Evolutionary conservation across 2,797 vertebrate genomes (phyloP), one percentile per base, ranked within the genome.

Genomic region (Neosalanx taihuensis): DNA sequence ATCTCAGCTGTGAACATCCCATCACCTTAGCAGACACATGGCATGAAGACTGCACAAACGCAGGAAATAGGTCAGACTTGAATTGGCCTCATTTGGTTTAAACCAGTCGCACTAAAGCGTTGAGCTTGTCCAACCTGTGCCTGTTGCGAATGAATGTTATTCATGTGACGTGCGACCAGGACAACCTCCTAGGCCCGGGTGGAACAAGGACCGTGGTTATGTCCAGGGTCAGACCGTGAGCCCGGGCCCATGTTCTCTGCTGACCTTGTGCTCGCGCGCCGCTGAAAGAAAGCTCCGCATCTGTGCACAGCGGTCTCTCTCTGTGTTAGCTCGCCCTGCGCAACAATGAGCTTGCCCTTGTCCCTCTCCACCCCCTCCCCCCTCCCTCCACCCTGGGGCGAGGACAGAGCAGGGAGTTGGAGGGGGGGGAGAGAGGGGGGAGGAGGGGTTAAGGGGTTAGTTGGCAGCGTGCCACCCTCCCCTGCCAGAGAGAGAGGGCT

Each of bases 321-420:
- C 72, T 80, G 81, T 78, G 80, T 82, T 85, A 81, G 80, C 77
- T 74, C 2, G 30, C 7, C 20, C 10, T 33, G 71, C 77, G 80
- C 87, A 86, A 86, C 84, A 88, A 77, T 79, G 83, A 78, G 75
- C 77, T 85, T 84, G 84, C 86, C 85, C 84, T 84, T 85, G 81
- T 71, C 86, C 83, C 81, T 79, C 83, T 73, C 83, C 76, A 57
- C 33, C 37, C 33, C 67, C n/a, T 13, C 49, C 49, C 83, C 84
- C 86, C 26, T 85, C 81, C 83, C 59, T 29, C 37, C 86, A 81
- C 86, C 88, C 87, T 79, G 82, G 83, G 85, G 87, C 85, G 81
- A 89, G 86, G 85, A 88, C 87, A 86, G 87, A 90, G 89, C 87
- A 82, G 79, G 81, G 85, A 87, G 85, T 82, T 86, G 86, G 89